Evolutionary conservation across 1,140 invertebrate genomes (phyloP).

Genomic region (Aphelenchoides avenae): DNA sequence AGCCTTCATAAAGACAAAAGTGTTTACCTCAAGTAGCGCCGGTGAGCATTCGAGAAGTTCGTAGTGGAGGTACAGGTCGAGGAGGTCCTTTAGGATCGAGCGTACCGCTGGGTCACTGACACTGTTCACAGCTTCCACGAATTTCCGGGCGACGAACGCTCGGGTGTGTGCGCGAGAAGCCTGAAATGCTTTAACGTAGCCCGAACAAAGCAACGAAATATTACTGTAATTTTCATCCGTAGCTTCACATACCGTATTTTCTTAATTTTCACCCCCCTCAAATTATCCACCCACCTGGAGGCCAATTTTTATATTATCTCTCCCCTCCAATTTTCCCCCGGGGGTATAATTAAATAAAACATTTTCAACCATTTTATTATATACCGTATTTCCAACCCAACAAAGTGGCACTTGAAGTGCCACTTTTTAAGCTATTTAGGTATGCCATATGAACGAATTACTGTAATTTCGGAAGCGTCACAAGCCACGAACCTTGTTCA

Average conservation of each 20-base stretch:
- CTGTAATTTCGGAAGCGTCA: no score
- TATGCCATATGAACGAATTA: slow-evolving; percentile 58
- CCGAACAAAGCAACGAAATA: no score
- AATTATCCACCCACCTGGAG: slow-evolving; percentile 18
- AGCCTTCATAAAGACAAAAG: background rate
- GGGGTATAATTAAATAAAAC: no score
- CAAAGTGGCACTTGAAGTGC: no score
- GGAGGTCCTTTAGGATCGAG: slow-evolving; percentile 3
- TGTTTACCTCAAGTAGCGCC: background rate
- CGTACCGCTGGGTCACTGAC: slow-evolving; percentile 8
- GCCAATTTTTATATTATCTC: no score
- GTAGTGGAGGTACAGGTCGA: slow-evolving; percentile 20
- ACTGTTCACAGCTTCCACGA: slow-evolving; percentile 19
- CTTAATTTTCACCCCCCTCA: slow-evolving; percentile 43
- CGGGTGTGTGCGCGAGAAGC: slow-evolving; percentile 26
- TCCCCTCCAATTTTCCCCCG: no score
- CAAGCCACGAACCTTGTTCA: no score
- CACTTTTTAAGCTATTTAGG: no score
- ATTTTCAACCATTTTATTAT: slow-evolving; percentile 18
- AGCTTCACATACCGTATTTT: background rate
- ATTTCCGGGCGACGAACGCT: slow-evolving; percentile 36
- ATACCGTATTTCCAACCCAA: slow-evolving; percentile 26
- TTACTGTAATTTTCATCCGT: slow-evolving; percentile 12
- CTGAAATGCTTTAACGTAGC: background rate
- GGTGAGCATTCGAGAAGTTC: slow-evolving; percentile 14